Evolutionary conservation across 2,113 vertebrate genomes (phyloP), one percentile per base, ranked within the genome.

Genomic region (Trochalopteron elliotii): DNA sequence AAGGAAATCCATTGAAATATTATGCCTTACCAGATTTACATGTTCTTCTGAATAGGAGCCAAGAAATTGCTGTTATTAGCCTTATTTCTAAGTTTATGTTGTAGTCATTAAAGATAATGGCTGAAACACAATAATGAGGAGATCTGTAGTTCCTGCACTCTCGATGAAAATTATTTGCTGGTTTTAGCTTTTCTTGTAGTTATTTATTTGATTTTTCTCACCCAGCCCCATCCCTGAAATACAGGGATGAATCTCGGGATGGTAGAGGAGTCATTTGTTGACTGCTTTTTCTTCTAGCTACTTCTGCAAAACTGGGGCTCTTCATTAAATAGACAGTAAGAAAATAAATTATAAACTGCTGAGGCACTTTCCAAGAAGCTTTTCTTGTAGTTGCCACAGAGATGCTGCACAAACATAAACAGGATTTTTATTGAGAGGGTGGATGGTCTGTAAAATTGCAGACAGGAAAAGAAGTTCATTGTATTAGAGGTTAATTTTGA

Each of bases 401-500:
- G 74, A 95, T 79, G 37, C 28, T 68, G n/a, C 69, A 76, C 61
- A 91, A 86, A 87, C 83, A 87, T 42, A 95, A 95, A 96, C 49
- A 35, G 13, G 44, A 91, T 91, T 95, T 94, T 87, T 82, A 89
- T 75, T 89, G 77, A 91, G 77, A 87, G 23, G 15, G n/a, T 76
- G 72, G 57, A 85, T 65, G 65, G 37, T 52, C 35, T 78, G 33
- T 74, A 67, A 4, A 9, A 83, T 25, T 84, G 60, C 23, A 84
- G 84, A 65, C 27, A 72, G 40, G 52, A 91, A 84, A 64, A 95
- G 35, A 68, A 76, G 25, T 79, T 93, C 53, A 65, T 91, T 90
- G 55, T 40, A 61, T 87, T 79, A 69, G 78, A 87, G 45, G 35
- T 93, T 89, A 95, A 94, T 95, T 94, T 89, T 85, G 89, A 76